A percentile compares a stretch with the other conserved stretches of the same genome.
These are phyloP conservation scores for Strigamia crassipes DNA, from an alignment of 2,888 invertebrate genomes.

Conservation along the genomic window DNA sequence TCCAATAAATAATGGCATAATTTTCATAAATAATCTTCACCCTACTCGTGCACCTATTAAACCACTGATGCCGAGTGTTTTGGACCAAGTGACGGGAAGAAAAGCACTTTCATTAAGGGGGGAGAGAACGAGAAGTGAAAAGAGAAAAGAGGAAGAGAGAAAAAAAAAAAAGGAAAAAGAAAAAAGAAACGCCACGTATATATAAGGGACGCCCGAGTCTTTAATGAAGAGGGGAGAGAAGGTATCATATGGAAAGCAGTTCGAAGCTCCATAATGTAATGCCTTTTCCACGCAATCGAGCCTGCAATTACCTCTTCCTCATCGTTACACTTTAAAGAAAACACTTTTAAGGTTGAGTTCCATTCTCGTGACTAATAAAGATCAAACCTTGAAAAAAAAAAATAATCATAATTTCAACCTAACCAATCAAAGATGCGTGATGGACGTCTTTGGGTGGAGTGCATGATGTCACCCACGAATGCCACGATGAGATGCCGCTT, in stretches of 20 bases:
- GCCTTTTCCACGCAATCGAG: constrained; percentile 21
- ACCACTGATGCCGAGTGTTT: constrained; percentile 21
- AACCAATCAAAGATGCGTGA: background rate
- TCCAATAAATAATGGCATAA: constrained; percentile 48
- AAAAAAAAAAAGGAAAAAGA: background rate
- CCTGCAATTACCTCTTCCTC: constrained; percentile 21
- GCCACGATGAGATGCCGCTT: constrained; percentile 1
- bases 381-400: background rate
- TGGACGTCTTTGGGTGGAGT: constrained; percentile 5
- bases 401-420: background rate
- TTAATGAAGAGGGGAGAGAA: constrained; percentile 21
- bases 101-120: constrained; percentile 47
- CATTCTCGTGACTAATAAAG: constrained; percentile 10
- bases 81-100: constrained; percentile 4
- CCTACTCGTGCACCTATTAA: constrained; percentile 35
- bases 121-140: constrained; percentile 4
- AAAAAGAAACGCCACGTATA: constrained; percentile 18
- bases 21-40: constrained; percentile 47
- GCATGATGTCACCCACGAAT: background rate
- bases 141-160: constrained; percentile 29
- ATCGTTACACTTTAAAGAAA: constrained; percentile 16
- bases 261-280: constrained; percentile 21
- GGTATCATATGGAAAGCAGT: constrained; percentile 21
- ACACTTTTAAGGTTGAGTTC: constrained; percentile 21
- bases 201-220: constrained; percentile 12